Percentiles rank a stretch among this genome's conserved stretches.
phyloP scores from a whole-genome alignment of 1,140 invertebrate species.

The Drosophila santomea region DNA sequence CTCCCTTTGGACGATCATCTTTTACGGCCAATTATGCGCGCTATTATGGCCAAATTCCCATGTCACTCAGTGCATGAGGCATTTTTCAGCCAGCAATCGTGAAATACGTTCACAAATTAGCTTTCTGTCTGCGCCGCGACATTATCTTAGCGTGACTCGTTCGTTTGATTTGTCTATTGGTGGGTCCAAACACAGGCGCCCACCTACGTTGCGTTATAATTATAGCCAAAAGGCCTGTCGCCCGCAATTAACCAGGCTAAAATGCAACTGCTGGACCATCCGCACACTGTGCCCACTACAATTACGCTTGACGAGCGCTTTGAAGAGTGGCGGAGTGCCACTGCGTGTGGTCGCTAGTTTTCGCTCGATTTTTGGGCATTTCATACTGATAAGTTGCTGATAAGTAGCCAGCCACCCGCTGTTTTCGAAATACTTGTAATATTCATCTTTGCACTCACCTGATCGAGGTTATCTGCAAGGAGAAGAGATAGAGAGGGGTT shows the following conservation, averaged over 20 bases:
- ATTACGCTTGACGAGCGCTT: slow-evolving; percentile 71
- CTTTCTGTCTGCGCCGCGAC: slow-evolving; percentile 51
- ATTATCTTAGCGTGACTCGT: slow-evolving; percentile 41
- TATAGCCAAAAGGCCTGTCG: slow-evolving; percentile 79
- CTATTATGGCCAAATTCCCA: slow-evolving; percentile 81
- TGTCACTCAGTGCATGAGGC: slow-evolving; percentile 78
- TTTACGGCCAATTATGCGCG: slow-evolving; percentile 74
- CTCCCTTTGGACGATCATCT: slow-evolving; percentile 49
- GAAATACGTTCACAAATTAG: slow-evolving; percentile 83
- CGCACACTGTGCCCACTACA: slow-evolving; percentile 28
- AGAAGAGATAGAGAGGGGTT: slow-evolving; percentile 17
- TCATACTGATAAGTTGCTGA: slow-evolving; percentile 22
- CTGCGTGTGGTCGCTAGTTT: slow-evolving; percentile 47
- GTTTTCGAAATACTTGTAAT: slow-evolving; percentile 9
- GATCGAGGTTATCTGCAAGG: slow-evolving; percentile 19
- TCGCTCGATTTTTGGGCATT: slow-evolving; percentile 29
- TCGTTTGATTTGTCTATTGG: slow-evolving; percentile 73
- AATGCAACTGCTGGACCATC: slow-evolving; percentile 55
- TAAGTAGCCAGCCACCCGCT: slow-evolving; percentile 36
- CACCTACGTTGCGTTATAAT: slow-evolving; percentile 79
- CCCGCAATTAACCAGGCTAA: slow-evolving; percentile 61
- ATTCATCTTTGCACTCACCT: slow-evolving; percentile 26
- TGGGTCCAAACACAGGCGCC: slow-evolving; percentile 44
- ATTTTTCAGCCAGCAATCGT: slow-evolving; percentile 48
- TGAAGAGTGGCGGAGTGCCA: slow-evolving; percentile 42